Conservation (phyloP, 1,140 invertebrate genomes). For the Zaprionus ghesquierei region DNA sequence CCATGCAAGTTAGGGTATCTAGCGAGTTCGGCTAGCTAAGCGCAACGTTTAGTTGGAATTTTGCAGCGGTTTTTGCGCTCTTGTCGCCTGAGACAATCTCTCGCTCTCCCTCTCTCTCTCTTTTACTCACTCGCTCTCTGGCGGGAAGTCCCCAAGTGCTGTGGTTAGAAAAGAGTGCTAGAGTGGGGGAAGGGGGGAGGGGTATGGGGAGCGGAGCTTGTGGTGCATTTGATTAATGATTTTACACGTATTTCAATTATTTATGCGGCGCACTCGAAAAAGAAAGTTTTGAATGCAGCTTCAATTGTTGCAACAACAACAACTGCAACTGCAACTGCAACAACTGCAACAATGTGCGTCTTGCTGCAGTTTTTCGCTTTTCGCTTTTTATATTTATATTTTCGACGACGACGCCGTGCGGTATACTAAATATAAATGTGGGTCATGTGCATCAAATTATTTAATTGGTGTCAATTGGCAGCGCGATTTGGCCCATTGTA, state of each 20-base stretch:
- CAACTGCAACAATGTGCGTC: slow-evolving; percentile 23
- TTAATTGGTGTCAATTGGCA: slow-evolving; percentile 79
- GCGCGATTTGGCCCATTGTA: slow-evolving; percentile 39
- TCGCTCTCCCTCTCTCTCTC: background rate
- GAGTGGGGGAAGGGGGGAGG: background rate
- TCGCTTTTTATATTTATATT: slow-evolving; percentile 10
- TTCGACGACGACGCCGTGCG: background rate
- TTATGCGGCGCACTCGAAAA: slow-evolving; percentile 16
- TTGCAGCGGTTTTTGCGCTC: background rate
- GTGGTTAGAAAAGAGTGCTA: slow-evolving; percentile 6
- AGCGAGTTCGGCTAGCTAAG: background rate
- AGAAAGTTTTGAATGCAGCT: slow-evolving; percentile 37
- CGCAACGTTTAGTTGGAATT: background rate
- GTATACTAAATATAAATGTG: slow-evolving; percentile 77
- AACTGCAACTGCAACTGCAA: background rate
- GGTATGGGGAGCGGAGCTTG: background rate
- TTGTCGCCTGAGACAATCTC: background rate
- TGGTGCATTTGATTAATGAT: slow-evolving; percentile 41
- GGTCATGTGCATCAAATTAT: slow-evolving; percentile 81
- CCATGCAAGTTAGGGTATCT: no score
- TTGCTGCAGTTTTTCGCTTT: slow-evolving; percentile 26
- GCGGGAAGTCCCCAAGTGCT: background rate
- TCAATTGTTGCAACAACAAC: slow-evolving; percentile 9
- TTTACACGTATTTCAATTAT: slow-evolving; percentile 42
- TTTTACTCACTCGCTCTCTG: background rate